Conservation (phyloP, 2,797 vertebrate species). For the Macropus fuliginosus region DNA sequence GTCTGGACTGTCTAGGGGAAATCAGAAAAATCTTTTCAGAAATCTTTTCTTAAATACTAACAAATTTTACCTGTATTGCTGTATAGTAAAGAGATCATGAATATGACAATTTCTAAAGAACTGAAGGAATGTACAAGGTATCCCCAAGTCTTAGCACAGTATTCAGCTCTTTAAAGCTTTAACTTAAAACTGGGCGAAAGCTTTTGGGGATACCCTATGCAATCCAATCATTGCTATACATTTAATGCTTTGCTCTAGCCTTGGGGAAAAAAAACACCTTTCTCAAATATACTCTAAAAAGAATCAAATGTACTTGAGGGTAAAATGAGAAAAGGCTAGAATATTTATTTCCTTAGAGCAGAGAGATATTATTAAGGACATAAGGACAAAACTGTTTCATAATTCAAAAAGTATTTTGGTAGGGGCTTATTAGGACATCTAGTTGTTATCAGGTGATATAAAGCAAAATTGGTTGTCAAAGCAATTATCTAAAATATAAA, state of each 20-base stretch:
- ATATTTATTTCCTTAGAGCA: not conserved
- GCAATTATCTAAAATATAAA: not conserved
- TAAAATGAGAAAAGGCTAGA: not conserved
- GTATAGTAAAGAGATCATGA: not conserved
- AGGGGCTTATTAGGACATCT: not conserved
- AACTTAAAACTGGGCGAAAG: not conserved
- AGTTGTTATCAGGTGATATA: not conserved
- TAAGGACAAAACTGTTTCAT: not conserved
- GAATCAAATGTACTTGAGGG: not conserved
- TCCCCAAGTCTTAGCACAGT: not conserved
- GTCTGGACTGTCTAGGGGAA: not conserved
- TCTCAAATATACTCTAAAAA: not conserved
- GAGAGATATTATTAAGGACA: not conserved
- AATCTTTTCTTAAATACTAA: not conserved
- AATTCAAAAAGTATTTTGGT: not conserved
- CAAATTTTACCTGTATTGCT: not conserved
- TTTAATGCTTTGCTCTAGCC: not conserved
- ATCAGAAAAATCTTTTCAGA: not conserved
- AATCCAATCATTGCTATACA: not conserved
- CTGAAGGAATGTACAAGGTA: not conserved
- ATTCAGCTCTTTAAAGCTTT: not conserved
- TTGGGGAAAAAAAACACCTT: not conserved
- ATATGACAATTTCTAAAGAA: not conserved
- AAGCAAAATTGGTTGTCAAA: not conserved
- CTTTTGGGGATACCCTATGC: not conserved